These are phyloP conservation scores for Pristionchus arcanus DNA, from an alignment of 2,888 invertebrate genomes.

Conservation along the genomic window DNA sequence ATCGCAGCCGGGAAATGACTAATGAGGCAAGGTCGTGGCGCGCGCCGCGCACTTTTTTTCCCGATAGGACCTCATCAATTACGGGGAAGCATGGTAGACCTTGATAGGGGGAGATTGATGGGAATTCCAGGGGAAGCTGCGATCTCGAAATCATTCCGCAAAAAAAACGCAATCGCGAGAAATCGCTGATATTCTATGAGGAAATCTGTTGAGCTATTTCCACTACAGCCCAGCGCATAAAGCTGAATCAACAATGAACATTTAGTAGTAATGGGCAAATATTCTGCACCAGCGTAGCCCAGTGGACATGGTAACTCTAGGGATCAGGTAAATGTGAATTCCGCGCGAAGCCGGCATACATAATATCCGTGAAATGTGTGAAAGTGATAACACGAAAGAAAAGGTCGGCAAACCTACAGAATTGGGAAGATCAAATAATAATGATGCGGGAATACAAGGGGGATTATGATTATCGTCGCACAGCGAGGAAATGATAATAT, in stretches of 20 bases:
- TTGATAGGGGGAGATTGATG: conserved; percentile 32
- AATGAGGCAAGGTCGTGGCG: conserved; percentile 10
- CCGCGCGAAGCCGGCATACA: no score
- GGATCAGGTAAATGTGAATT: background rate
- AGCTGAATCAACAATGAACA: background rate
- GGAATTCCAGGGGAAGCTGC: background rate
- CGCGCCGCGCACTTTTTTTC: background rate
- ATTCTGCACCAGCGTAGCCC: background rate
- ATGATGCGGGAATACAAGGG: background rate
- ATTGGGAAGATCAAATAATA: background rate
- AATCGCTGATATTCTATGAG: background rate
- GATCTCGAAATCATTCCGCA: background rate
- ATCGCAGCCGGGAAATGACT: conserved; percentile 24
- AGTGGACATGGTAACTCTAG: no score
- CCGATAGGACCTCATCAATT: conserved; percentile 4
- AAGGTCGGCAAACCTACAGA: background rate
- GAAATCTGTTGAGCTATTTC: background rate
- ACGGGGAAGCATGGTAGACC: background rate
- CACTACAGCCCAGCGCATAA: background rate
- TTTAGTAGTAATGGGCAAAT: background rate
- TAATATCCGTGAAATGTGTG: no score
- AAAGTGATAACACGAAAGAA: no score
- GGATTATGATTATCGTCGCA: no score
- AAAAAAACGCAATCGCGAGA: background rate
- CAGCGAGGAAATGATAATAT: conserved; percentile 45